Evolutionary conservation across 2,113 vertebrate species (phyloP).

Genomic region (Melospiza melodia): DNA sequence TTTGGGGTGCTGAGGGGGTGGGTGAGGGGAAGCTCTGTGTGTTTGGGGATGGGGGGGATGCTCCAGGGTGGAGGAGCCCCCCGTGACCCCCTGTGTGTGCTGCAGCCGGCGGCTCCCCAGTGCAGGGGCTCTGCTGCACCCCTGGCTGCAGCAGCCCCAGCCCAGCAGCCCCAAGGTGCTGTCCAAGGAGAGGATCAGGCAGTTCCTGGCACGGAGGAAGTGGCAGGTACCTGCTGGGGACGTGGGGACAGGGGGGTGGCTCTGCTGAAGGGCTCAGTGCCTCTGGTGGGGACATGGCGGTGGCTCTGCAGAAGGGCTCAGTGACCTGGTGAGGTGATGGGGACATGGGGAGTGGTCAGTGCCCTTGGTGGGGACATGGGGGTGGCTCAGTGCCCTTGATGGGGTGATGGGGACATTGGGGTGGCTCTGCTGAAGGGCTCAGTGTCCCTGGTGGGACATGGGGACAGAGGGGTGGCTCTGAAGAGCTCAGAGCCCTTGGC

Average conservation of each 20-base stretch:
- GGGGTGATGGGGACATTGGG: fast-evolving
- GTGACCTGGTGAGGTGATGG: not conserved
- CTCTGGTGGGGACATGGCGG: not conserved
- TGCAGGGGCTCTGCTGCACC: conserved; percentile 75
- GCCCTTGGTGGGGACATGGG: not conserved
- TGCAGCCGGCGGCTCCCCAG: conserved; percentile 79
- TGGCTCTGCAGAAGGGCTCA: too few species aligned
- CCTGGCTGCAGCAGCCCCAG: conserved; percentile 80
- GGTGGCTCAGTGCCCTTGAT: not conserved
- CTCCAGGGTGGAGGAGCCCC: not conserved
- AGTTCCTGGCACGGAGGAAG: conserved; percentile 79
- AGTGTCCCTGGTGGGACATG: not conserved
- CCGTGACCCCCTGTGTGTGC: fast-evolving
- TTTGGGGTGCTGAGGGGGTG: not conserved
- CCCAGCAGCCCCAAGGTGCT: conserved; percentile 71
- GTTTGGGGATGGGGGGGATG: not conserved
- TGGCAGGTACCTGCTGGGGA: conserved; percentile 78
- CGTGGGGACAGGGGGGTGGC: fast-evolving
- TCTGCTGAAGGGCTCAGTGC: not conserved
- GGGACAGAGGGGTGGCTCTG: not conserved
- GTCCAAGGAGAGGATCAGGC: conserved; percentile 83
- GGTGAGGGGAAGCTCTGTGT: not conserved
- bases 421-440: not conserved
- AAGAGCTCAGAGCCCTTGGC: not conserved
- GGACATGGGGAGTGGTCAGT: not conserved